These are phyloP conservation scores for Theretra japonica DNA, from an alignment of 2,888 invertebrate genomes.

Conservation along the genomic window DNA sequence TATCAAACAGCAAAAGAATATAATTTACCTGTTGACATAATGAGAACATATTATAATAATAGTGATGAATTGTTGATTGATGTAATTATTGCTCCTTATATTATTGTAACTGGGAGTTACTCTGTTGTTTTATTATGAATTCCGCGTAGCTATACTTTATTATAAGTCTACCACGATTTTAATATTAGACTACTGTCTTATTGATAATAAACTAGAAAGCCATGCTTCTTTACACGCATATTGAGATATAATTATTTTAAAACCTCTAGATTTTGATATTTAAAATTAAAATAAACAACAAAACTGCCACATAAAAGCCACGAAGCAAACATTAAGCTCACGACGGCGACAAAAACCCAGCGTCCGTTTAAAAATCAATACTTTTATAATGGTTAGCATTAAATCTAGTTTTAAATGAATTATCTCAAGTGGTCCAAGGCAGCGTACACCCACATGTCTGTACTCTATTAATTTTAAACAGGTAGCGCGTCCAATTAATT, in stretches of 20 bases:
- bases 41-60: too few species aligned
- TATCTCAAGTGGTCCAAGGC: conserved; percentile 25
- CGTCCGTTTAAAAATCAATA: conserved; percentile 21
- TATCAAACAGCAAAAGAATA: too few species aligned
- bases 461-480: conserved; percentile 26
- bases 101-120: too few species aligned
- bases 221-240: neutral
- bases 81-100: too few species aligned
- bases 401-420: conserved; percentile 27
- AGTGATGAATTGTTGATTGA: too few species aligned
- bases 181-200: too few species aligned
- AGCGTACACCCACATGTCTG: conserved; percentile 20
- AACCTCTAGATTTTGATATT: neutral
- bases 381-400: conserved; percentile 25
- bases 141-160: too few species aligned
- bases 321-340: neutral
- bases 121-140: too few species aligned
- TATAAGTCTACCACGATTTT: too few species aligned
- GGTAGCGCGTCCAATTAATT: conserved; percentile 26
- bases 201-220: too few species aligned
- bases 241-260: neutral
- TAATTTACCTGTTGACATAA: too few species aligned
- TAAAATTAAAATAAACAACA: neutral
- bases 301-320: neutral
- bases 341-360: neutral